Percentiles rank a stretch among this genome's conserved stretches.
phyloP scores from a whole-genome alignment of 2,888 invertebrate genomes.

The Scaptomyza caliginosa region DNA sequence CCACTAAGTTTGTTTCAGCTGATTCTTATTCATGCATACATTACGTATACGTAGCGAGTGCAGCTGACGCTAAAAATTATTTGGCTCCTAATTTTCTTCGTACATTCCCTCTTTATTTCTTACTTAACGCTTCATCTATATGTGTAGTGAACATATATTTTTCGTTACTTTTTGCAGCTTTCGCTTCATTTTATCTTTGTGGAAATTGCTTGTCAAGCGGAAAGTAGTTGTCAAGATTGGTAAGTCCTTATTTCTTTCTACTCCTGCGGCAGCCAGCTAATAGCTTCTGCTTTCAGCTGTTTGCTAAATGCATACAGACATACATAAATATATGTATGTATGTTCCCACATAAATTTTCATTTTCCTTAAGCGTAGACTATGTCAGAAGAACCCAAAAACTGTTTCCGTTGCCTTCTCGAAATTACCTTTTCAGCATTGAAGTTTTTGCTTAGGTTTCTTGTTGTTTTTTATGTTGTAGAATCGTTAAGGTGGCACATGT shows the following conservation, averaged over 20 bases:
- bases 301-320: slow-evolving; percentile 10
- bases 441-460: slow-evolving; percentile 36
- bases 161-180: slow-evolving; percentile 37
- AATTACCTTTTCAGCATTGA: slow-evolving; percentile 44
- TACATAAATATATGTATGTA: neutral
- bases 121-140: slow-evolving; percentile 7
- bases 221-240: slow-evolving; percentile 84
- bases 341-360: slow-evolving; percentile 9
- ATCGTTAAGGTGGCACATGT: slow-evolving; percentile 50
- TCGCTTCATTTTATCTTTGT: slow-evolving; percentile 72
- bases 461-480: slow-evolving; percentile 22
- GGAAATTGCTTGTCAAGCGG: slow-evolving; percentile 84
- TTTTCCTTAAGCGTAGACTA: slow-evolving; percentile 42
- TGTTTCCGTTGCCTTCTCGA: slow-evolving; percentile 41
- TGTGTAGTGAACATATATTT: neutral
- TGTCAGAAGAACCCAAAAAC: slow-evolving; percentile 45
- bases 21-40: slow-evolving; percentile 26
- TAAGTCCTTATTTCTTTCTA: slow-evolving; percentile 81
- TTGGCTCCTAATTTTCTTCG: slow-evolving; percentile 41
- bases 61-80: slow-evolving; percentile 42
- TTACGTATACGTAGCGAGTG: slow-evolving; percentile 42
- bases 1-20: neutral
- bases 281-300: slow-evolving; percentile 50
- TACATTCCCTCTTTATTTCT: slow-evolving; percentile 11
- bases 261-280: slow-evolving; percentile 47